Evolutionary conservation across 1,140 invertebrate genomes (phyloP), one percentile per base, ranked within the genome.

Genomic region (Brachionus asplanchnoidis): DNA sequence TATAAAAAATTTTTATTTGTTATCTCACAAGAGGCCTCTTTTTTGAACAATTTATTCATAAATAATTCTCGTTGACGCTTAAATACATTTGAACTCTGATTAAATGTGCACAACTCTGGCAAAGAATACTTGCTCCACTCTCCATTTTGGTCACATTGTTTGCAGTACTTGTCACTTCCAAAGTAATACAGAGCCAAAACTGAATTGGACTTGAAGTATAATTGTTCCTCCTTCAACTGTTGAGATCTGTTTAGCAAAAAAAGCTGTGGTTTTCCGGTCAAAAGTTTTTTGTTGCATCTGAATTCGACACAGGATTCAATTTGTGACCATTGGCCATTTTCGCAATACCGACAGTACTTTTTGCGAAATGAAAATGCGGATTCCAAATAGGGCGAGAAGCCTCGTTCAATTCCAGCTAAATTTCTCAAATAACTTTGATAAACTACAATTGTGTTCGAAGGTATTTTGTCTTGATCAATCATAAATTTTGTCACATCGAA

Each of bases 41-140:
- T 80, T 53, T 80, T 80, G 20, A 32, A 80, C 42, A 65, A 20
- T 65, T 65, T 56, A 23, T 65, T 42, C 26, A 42, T 40, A 42
- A 65, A 65, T 28, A 28, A 36, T 12, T 80, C 56, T 65, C 50
- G 3, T 32, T 32, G 46, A 6, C 14, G 11, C 12, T 60, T 28
- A 65, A 28, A 32, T 26, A 14, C 20, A 20, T 53, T 56, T n/a
- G 23, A 26, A 42, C 46, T 77, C 11, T 44, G 20, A n/a, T 46
- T 26, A 26, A 77, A 26, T 77, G 42, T 77, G 20, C 79, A 82
- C 23, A 82, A 28, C 6, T 82, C 79, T 20, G 20, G 17, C 32
- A 44, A 65, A 44, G 50, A 65, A 26, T 66, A 82, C n/a, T 68
- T 60, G 53, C 79, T 82, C 79, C 79, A 82, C 40, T 82, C 79